Percentiles rank a stretch among this genome's conserved stretches.
phyloP scores from a whole-genome alignment of 2,113 vertebrate species.

The Empidonax traillii region DNA sequence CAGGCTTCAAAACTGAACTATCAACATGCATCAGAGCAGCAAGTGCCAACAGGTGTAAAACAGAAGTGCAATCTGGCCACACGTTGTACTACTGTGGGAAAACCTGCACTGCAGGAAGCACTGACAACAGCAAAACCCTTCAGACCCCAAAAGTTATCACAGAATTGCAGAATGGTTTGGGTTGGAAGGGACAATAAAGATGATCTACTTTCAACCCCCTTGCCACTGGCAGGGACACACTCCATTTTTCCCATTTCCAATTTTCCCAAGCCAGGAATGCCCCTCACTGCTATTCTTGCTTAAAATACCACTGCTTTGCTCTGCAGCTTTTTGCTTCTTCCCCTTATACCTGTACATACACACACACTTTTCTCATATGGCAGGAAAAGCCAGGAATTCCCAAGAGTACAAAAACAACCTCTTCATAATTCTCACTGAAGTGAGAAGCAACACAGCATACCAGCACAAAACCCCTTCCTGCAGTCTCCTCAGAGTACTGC shows the following conservation, averaged over 20 bases:
- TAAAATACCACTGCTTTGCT: background rate
- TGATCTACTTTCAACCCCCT: background rate
- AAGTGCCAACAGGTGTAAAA: background rate
- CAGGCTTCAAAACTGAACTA: background rate
- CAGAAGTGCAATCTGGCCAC: background rate
- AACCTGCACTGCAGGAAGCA: background rate
- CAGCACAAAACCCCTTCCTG: background rate
- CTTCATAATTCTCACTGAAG: background rate
- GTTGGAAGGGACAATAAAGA: background rate
- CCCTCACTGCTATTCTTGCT: background rate
- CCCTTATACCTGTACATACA: background rate
- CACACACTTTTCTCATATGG: fast-evolving
- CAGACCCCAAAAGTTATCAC: background rate
- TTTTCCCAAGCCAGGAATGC: background rate
- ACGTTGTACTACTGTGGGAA: background rate
- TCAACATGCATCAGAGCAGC: background rate
- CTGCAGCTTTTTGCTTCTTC: background rate
- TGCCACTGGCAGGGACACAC: background rate
- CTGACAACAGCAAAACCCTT: background rate
- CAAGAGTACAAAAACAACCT: too few species aligned
- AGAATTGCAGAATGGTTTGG: background rate
- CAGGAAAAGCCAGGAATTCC: background rate
- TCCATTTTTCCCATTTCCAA: background rate
- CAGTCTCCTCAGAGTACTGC: background rate
- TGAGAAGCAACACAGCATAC: background rate